Evolutionary conservation across 1,140 invertebrate genomes (phyloP), one percentile per base, ranked within the genome.

Genomic region (Pristionchus pacificus): DNA sequence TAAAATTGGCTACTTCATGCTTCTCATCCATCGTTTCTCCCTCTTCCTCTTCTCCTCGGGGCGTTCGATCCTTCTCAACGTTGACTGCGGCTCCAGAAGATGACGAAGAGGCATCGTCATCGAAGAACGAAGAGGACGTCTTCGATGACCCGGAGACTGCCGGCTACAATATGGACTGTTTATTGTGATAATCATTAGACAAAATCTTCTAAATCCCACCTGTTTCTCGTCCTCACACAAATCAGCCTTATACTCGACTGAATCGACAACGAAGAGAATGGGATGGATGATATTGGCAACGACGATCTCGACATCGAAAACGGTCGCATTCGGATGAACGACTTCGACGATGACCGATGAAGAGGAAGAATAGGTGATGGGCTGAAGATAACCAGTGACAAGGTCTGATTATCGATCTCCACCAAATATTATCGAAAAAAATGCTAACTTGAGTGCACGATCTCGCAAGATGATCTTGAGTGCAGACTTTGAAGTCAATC

Each of bases 271-370:
- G 10, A 73, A 55, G 13, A 73, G 32, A 55, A 66, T 58, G 0
- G 71, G 65, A 27, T 63, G 49, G 1, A 60, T 31, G 2, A 73
- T 15, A 63, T 73, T 73, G 6, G 71, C 61, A 32, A 60, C 66
- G 15, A 68, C 66, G 0, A 73, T 68, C 57, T 73, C 71, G 19
- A 73, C 28, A 15, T 73, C 71, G 28, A 73, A 73, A 15, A 73
- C 69, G 31, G 65, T 63, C 25, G 66, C 60, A 64, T 68, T 68
- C 13, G 71, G 71, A 64, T 73, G 71, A 10, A 73, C 66, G 3
- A 73, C 71, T 59, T 73, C 65, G n/a, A 73, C 57, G 0, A 38
- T 32, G 31, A 73, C 66, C 1, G 64, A 73, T 25, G 71, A 38
- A 19, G 32, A 28, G 10, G 30, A 29, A 6, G 28, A 33, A 30